Percentiles rank a stretch among this genome's conserved stretches.
Conservation (phyloP, 2,113 vertebrate species). For the Eira barbara region DNA sequence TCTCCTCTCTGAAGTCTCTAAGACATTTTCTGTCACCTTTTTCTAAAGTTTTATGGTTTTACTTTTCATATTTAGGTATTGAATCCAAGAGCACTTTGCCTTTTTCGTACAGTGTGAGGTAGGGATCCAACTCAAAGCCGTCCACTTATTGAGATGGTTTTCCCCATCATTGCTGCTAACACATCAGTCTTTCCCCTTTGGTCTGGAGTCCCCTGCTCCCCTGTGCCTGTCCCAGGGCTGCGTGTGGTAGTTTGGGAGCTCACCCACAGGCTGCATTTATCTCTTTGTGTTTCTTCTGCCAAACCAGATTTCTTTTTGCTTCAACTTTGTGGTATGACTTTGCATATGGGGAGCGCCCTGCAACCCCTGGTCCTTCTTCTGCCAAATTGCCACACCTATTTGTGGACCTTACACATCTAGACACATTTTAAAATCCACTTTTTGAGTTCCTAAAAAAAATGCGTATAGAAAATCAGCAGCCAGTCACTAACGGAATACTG, state of each 20-base stretch:
- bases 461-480: not conserved
- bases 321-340: not conserved
- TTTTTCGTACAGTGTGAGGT: not conserved
- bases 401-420: not conserved
- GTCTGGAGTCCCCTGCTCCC: accelerated
- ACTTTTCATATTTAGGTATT: not conserved
- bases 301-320: not conserved
- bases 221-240: no score
- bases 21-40: not conserved
- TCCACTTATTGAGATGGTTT: not conserved
- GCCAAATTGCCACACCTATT: not conserved
- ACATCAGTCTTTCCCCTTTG: accelerated
- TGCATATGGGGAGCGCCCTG: accelerated
- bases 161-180: not conserved
- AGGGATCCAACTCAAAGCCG: not conserved
- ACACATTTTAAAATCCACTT: not conserved
- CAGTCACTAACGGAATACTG: not conserved
- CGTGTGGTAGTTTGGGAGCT: not conserved
- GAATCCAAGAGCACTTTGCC: not conserved
- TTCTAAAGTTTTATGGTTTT: not conserved
- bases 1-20: not conserved
- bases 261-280: not conserved
- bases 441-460: not conserved
- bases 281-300: not conserved
- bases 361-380: not conserved